Percentiles rank a stretch among this genome's conserved stretches.
These are phyloP conservation scores for Myoxocephalus aenaeus DNA, from an alignment of 2,797 vertebrate genomes.

Conservation along the genomic window DNA sequence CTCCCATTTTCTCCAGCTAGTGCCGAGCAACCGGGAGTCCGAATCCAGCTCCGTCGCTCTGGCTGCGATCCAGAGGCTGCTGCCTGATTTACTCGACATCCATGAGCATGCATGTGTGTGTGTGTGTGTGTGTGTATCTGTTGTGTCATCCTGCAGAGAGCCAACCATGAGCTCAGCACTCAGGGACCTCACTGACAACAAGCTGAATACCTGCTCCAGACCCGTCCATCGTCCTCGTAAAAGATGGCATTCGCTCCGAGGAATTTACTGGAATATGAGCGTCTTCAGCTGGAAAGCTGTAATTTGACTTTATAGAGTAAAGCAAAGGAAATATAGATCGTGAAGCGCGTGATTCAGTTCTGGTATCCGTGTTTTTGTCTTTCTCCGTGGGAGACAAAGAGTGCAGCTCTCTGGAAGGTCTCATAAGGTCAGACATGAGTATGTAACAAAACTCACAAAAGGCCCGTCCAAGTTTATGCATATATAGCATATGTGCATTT, in stretches of 20 bases:
- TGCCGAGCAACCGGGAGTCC: neutral
- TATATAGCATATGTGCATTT: neutral
- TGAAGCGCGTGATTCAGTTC: constrained; percentile 25
- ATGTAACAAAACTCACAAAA: too few relatives aligned
- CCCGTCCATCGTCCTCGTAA: constrained; percentile 44
- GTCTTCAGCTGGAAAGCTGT: constrained; percentile 17
- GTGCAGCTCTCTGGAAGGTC: neutral
- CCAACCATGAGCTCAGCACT: constrained; percentile 68
- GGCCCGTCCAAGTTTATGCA: neutral
- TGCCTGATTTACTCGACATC: constrained; percentile 63
- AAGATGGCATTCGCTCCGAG: constrained; percentile 46
- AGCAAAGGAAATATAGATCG: constrained; percentile 30
- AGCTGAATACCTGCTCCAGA: constrained; percentile 54
- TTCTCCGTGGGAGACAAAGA: constrained; percentile 21
- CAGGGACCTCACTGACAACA: constrained; percentile 66
- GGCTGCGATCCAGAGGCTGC: constrained; percentile 38
- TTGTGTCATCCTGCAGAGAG: constrained; percentile 64
- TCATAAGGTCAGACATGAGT: constrained; percentile 31
- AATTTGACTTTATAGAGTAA: constrained; percentile 28
- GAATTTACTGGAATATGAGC: constrained; percentile 45
- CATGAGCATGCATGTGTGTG: too few relatives aligned
- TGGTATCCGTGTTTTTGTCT: constrained; percentile 18
- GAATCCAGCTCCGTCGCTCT: constrained; percentile 13
- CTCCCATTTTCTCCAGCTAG: neutral
- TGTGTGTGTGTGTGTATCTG: constrained; percentile 29